A percentile compares a stretch with the other conserved stretches of the same genome.
Evolutionary conservation across 2,113 vertebrate species (phyloP).

Genomic region (Saguinus imperator): DNA sequence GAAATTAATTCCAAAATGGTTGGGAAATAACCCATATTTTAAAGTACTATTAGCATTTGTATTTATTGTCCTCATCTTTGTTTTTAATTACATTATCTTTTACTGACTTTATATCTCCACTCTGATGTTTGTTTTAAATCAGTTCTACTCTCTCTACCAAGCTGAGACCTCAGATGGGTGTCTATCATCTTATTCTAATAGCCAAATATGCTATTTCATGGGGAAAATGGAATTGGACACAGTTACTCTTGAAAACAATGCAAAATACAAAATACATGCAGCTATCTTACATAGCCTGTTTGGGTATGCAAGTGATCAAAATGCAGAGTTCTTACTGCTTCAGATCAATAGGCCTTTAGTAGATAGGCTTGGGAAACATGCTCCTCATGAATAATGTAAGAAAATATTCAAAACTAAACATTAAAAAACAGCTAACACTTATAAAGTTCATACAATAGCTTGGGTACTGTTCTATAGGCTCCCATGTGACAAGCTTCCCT

Average conservation of each 20-base stretch:
- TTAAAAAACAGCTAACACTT: background rate
- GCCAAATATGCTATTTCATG: background rate
- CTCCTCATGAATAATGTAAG: background rate
- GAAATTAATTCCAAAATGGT: background rate
- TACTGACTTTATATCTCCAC: background rate
- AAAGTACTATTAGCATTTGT: background rate
- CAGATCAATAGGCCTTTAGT: background rate
- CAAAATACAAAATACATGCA: background rate
- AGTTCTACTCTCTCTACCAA: background rate
- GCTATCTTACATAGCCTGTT: background rate
- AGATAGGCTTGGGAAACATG: background rate
- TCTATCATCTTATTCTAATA: background rate
- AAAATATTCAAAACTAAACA: constrained; percentile 8
- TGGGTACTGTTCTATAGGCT: background rate
- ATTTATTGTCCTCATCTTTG: background rate
- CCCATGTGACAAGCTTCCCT: background rate
- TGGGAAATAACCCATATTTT: background rate
- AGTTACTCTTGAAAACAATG: background rate
- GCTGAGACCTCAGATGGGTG: background rate
- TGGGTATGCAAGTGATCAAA: background rate
- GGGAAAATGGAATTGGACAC: background rate
- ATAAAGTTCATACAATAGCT: background rate
- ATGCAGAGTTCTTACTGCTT: background rate
- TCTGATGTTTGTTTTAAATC: background rate
- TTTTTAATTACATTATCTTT: background rate